Evolutionary conservation across 2,888 invertebrate genomes (phyloP), one percentile per base, ranked within the genome.

Genomic region (Trisateles emortualis): DNA sequence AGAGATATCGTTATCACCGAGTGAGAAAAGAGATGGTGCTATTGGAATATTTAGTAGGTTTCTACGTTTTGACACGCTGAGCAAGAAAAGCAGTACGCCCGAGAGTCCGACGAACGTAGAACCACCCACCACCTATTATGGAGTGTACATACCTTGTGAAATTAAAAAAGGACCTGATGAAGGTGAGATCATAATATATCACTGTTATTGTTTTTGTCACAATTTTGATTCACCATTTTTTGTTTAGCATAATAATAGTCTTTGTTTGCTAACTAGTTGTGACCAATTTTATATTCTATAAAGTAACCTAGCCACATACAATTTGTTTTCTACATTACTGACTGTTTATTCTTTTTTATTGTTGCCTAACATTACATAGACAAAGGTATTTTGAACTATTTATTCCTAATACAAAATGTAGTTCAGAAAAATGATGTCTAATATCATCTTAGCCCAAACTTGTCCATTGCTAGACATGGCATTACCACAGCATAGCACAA

Each of bases 141-240:
- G 91, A 63, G 93, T 93, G n/a, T 93, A 91, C 59, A 92, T 93
- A 73, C 92, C 93, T n/a, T 92, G 91, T 66, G 93, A 93, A 81
- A 85, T 91, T 19, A 93, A 92, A 57, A 90, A 91, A 72, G 92
- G 90, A 32, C 88, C 90, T 1, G 93, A 93, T 79, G 93, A 92
- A 91, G 92, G 93, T 91, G 78, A 33, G 44, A 42, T 6, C 9
- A 14, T 67, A 54, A 64, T 10, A 55, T 43, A 33, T 11, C n/a
- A n/a, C 32, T 16, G 11, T 30, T 41, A 9, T 1, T 2, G 9
- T 3, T 24, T 22, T 5, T 36, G 3, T n/a, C 13, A 4, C 16
- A n/a, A 8, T 16, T 35, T 35, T 8, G 10, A 19, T 16, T 3
- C 1, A 33, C 1, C 6, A 33, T 0, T 8, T 14, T 14, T 33